Base-by-base conservation (phyloP, 2,888 invertebrate genomes). In the Lordiphosa fenestrarum region DNA sequence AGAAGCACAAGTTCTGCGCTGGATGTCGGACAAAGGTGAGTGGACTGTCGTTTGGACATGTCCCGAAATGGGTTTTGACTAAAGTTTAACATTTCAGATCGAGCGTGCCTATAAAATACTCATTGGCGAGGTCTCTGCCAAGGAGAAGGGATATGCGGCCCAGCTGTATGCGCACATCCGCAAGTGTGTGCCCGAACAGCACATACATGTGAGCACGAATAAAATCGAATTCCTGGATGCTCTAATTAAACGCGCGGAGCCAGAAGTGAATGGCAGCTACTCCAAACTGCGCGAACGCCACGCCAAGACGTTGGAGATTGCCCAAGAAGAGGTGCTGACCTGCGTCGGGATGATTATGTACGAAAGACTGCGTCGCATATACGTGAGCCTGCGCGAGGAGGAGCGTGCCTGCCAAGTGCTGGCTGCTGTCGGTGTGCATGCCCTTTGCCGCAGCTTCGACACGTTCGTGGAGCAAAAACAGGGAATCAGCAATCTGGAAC, bases 291-390 rank as follows among this genome's bases (percentile, higher is more conserved):
- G 97, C 64, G 98, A 98, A 89, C 92, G 98, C 55, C 98, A 98
- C 88, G 98, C 98, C 6, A 98, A 98, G 90, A 98, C 98, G n/a
- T 90, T 98, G 78, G 98, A 98, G 91, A 96, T 97, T 70, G 98
- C 98, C 75, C 98, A 98, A 90, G 97, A 98, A 90, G 98, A 98
- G 91, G 97, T 98, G 55, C 91, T 98, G 69, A 97, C 97, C 7
- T 98, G 98, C 89, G 92, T 98, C 61, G 98, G 98, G 9, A 95
- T 98, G 89, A 96, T 97, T 89, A 94, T 98, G 84, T 96, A 96
- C 88, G 97, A 97, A 87, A 92, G 97, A 57, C 92, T 98, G 46
- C 95, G 97, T 87, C 93, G 95, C 71, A 94, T 98, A 65, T 95
- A 96, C 80, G 93, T 96, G 75, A 93, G 96, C 52, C 91, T 98